phyloP scores from a whole-genome alignment of 2,888 invertebrate genomes.

The Julus scandinavius region DNA sequence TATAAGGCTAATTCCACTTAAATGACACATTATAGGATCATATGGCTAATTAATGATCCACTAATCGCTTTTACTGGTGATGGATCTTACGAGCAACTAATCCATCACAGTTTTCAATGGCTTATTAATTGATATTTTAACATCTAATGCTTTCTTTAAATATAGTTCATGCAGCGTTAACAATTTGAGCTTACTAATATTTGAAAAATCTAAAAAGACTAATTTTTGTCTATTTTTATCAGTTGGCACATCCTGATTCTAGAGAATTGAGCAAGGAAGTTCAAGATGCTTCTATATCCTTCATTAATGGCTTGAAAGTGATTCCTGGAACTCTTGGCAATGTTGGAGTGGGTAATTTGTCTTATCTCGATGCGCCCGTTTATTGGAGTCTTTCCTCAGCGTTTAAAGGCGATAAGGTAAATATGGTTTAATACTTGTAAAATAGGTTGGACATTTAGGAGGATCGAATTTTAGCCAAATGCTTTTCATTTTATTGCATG shows the following conservation, averaged over 20 bases:
- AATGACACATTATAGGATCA: not conserved
- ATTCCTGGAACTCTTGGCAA: slow-evolving; percentile 73
- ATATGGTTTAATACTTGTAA: not conserved
- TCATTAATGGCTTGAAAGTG: slow-evolving; percentile 72
- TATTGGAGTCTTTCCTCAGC: slow-evolving; percentile 84
- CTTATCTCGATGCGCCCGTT: slow-evolving; percentile 74
- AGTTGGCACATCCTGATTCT: slow-evolving; percentile 65
- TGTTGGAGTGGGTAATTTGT: slow-evolving; percentile 69
- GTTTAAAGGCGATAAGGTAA: slow-evolving; percentile 84
- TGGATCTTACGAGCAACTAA: not conserved
- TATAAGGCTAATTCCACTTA: not conserved
- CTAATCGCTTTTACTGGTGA: slow-evolving; percentile 19
- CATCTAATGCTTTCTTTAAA: not conserved
- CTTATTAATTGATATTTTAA: slow-evolving; percentile 36
- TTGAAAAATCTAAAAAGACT: slow-evolving; percentile 27
- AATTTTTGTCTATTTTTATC: slow-evolving; percentile 57
- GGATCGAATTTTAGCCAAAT: not conserved
- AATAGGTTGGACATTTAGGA: not conserved
- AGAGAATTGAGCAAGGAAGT: slow-evolving; percentile 62
- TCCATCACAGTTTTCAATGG: slow-evolving; percentile 23
- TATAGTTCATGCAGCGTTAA: slow-evolving; percentile 6
- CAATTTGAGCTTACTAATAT: not conserved
- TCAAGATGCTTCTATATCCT: slow-evolving; percentile 69
- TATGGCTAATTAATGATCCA: slow-evolving; percentile 28
- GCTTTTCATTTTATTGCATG: not conserved